These are phyloP conservation scores for Nyleta sp. DNA, from an alignment of 2,888 invertebrate genomes.

Conservation along the genomic window DNA sequence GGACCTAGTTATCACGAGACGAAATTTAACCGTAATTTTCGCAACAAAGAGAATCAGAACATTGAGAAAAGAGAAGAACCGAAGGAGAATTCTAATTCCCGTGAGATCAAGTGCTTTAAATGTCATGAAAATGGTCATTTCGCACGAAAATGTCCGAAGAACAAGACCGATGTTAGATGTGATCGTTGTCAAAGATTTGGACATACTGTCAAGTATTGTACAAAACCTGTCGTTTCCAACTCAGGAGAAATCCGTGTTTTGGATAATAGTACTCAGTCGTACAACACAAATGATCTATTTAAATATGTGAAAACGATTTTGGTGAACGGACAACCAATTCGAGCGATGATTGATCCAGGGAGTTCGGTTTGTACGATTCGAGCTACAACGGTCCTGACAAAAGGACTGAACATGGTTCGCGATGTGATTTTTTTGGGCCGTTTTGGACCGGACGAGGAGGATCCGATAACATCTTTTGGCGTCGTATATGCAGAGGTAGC, in stretches of 20 bases:
- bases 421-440: constrained; percentile 23
- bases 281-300: background rate
- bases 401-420: background rate
- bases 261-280: constrained; percentile 2
- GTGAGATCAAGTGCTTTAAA: constrained; percentile 47
- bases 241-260: background rate
- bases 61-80: too few species aligned
- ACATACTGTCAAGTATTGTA: background rate
- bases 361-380: constrained; percentile 55
- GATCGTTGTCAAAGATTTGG: constrained; percentile 5
- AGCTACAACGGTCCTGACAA: constrained; percentile 39
- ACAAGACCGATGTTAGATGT: background rate
- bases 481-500: background rate
- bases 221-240: background rate
- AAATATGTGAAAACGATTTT: constrained; percentile 52
- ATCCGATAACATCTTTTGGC: constrained; percentile 32
- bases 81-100: too few species aligned
- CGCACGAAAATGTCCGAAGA: constrained; percentile 39
- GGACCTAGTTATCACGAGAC: too few species aligned
- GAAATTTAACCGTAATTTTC: too few species aligned
- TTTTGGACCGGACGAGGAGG: constrained; percentile 22
- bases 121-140: constrained; percentile 42
- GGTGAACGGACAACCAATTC: constrained; percentile 21
- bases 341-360: constrained; percentile 57
- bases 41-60: too few species aligned